phyloP scores from a whole-genome alignment of 2,797 vertebrate species.

The Sebastes taczanowskii region DNA sequence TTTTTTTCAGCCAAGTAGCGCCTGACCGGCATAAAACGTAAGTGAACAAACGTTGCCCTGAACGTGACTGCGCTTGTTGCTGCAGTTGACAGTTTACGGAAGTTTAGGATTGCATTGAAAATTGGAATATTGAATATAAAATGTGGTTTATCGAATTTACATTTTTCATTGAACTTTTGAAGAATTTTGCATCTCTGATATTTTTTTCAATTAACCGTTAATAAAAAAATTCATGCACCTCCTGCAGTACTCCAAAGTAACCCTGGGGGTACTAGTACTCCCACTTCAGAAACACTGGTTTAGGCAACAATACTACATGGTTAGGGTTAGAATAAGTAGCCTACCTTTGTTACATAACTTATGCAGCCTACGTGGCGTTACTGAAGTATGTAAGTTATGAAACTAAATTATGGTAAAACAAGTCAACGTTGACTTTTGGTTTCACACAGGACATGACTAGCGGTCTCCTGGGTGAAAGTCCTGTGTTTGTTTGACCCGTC shows the following conservation, averaged over 20 bases:
- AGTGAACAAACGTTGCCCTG: too few relatives aligned
- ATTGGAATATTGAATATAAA: not conserved
- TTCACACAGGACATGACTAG: too few relatives aligned
- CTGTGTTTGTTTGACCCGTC: too few relatives aligned
- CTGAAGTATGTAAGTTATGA: not conserved
- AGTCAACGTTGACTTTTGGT: too few relatives aligned
- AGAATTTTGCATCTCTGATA: not conserved
- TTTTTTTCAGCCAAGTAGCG: too few relatives aligned
- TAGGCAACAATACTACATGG: not conserved
- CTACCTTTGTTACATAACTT: not conserved
- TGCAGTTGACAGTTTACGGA: too few relatives aligned
- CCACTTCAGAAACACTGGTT: not conserved
- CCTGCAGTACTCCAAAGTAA: not conserved
- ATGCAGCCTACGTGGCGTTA: not conserved
- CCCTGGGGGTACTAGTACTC: too few relatives aligned
- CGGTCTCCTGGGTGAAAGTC: too few relatives aligned
- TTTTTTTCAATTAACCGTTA: not conserved
- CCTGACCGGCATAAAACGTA: too few relatives aligned
- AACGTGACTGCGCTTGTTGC: too few relatives aligned
- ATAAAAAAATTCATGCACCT: not conserved
- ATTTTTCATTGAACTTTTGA: not conserved
- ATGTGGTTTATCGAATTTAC: not conserved
- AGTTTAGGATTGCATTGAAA: not conserved
- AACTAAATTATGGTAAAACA: too few relatives aligned
- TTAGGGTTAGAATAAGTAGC: not conserved